Conservation (phyloP, 2,113 vertebrate species). For the Rhombomys opimus region DNA sequence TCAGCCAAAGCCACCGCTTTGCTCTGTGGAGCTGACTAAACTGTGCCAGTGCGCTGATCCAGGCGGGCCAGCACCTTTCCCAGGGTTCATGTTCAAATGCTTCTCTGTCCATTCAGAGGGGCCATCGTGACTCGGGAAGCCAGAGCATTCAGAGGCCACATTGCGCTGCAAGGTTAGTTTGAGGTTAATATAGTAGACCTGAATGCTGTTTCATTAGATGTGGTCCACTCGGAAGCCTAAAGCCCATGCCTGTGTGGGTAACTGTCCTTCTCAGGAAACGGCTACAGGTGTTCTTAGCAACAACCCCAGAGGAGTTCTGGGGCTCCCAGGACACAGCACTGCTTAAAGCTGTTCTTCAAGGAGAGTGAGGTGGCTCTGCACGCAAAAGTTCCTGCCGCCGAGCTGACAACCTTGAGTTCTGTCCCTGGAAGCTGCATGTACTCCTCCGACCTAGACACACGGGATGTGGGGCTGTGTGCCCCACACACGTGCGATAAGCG, state of each 20-base stretch:
- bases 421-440: neutral
- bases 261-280: neutral
- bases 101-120: neutral
- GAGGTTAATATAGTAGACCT: neutral
- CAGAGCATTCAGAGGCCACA: neutral
- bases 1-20: neutral
- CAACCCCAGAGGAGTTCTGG: too few relatives aligned
- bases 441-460: too few relatives aligned
- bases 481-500: neutral
- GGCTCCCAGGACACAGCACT: neutral
- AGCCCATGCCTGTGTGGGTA: too few relatives aligned
- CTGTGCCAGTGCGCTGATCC: neutral
- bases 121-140: neutral
- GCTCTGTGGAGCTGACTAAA: neutral
- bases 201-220: neutral
- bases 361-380: neutral
- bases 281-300: neutral
- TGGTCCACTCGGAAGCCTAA: neutral
- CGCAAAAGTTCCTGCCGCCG: neutral
- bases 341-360: neutral
- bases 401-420: too few relatives aligned
- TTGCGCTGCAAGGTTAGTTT: neutral
- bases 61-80: neutral
- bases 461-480: neutral
- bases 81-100: neutral